These are phyloP conservation scores for Acipenser oxyrinchus DNA, from an alignment of 2,797 vertebrate species.

Conservation along the genomic window DNA sequence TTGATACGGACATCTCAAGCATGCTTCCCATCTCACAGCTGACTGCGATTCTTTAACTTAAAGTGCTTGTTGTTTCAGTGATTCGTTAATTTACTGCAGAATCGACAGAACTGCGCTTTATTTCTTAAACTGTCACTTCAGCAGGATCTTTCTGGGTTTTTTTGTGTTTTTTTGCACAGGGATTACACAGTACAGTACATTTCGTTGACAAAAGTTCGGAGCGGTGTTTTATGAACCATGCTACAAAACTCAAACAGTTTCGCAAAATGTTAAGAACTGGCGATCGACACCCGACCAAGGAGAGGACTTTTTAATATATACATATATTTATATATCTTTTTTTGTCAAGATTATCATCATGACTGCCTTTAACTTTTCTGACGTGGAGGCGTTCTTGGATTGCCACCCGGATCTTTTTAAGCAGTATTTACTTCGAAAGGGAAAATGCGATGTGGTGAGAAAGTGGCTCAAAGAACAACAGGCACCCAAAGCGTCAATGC, in stretches of 20 bases:
- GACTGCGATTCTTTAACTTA: conserved; percentile 32
- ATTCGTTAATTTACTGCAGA: conserved; percentile 25
- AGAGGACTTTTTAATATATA: neutral
- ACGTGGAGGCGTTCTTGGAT: conserved; percentile 67
- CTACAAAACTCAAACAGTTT: no score
- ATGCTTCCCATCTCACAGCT: conserved; percentile 25
- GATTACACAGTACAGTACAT: no score
- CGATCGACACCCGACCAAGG: neutral
- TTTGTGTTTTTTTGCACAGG: no score
- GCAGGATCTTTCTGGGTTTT: neutral
- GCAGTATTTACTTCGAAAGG: conserved; percentile 61
- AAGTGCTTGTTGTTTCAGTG: conserved; percentile 9
- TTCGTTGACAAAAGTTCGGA: no score
- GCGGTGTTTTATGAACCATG: no score
- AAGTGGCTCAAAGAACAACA: conserved; percentile 57
- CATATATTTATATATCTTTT: neutral
- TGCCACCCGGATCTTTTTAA: conserved; percentile 66
- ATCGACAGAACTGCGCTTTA: conserved; percentile 19
- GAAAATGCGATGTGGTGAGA: conserved; percentile 55
- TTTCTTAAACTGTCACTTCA: conserved; percentile 17
- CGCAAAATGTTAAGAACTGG: neutral
- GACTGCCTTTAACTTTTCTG: conserved; percentile 63
- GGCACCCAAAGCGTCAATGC: conserved; percentile 43
- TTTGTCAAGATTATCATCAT: conserved; percentile 28
- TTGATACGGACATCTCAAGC: conserved; percentile 24